Evolutionary conservation across 2,888 invertebrate genomes (phyloP).

Genomic region (Drosophila nigritarsus): DNA sequence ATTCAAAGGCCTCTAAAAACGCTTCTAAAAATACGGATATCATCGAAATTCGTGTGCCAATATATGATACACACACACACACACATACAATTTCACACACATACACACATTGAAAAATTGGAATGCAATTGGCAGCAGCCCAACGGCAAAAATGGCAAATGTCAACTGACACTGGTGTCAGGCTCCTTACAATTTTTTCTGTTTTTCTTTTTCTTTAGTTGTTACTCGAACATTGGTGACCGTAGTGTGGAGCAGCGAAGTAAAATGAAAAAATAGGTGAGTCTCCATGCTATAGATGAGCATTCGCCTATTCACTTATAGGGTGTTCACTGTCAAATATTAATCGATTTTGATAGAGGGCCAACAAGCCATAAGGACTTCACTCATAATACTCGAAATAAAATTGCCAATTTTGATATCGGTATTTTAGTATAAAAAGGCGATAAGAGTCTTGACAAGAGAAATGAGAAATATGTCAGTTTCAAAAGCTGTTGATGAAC

Average conservation of each 20-base stretch:
- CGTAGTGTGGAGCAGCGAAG: slow-evolving; percentile 33
- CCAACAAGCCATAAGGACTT: neutral
- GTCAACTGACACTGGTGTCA: slow-evolving; percentile 64
- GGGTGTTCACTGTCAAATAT: slow-evolving; percentile 31
- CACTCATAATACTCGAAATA: neutral
- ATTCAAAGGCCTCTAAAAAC: slow-evolving; percentile 13
- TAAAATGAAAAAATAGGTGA: slow-evolving; percentile 45
- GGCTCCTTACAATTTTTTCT: slow-evolving; percentile 43
- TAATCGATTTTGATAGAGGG: neutral
- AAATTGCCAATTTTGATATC: neutral
- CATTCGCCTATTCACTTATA: slow-evolving; percentile 31
- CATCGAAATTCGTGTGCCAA: slow-evolving; percentile 23
- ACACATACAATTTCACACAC: slow-evolving; percentile 2
- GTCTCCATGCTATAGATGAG: slow-evolving; percentile 46
- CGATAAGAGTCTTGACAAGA: neutral
- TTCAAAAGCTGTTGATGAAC: neutral
- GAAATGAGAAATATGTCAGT: neutral
- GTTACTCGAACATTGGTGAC: slow-evolving; percentile 40
- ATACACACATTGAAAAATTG: slow-evolving; percentile 32
- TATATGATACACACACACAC: too few species aligned
- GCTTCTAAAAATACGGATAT: slow-evolving; percentile 2
- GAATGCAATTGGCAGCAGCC: slow-evolving; percentile 57
- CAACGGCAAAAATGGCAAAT: slow-evolving; percentile 53
- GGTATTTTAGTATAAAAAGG: neutral
- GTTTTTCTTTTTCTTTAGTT: slow-evolving; percentile 11